Evolutionary conservation across 1,140 invertebrate species (phyloP).

Genomic region (Drosophila gunungcola): DNA sequence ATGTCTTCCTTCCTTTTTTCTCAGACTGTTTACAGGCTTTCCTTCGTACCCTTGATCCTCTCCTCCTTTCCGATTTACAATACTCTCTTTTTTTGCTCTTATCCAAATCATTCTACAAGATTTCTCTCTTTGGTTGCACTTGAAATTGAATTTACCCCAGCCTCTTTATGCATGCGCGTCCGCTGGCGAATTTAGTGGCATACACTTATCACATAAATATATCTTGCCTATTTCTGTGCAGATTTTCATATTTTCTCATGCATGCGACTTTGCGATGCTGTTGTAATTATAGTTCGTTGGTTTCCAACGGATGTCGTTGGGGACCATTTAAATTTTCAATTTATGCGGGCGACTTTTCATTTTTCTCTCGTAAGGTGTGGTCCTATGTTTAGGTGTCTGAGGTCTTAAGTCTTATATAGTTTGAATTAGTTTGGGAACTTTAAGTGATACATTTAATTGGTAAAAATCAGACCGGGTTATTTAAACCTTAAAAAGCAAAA

Average conservation of each 20-base stretch:
- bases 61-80: constrained; percentile 16
- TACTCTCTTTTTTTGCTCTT: constrained; percentile 18
- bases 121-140: constrained; percentile 34
- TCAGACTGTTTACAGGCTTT: constrained; percentile 1
- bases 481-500: too few species aligned
- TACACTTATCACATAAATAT: constrained; percentile 20
- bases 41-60: background rate
- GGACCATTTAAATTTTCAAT: constrained; percentile 31
- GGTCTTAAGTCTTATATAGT: too few species aligned
- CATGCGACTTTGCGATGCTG: constrained; percentile 18
- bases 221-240: constrained; percentile 31
- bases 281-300: constrained; percentile 36
- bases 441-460: too few species aligned
- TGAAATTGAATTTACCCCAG: constrained; percentile 29
- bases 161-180: constrained; percentile 4
- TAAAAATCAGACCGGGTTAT: too few species aligned
- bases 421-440: too few species aligned
- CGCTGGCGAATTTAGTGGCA: constrained; percentile 40
- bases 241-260: constrained; percentile 34
- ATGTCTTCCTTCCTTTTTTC: constrained; percentile 6
- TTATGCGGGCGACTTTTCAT: constrained; percentile 41
- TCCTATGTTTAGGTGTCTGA: too few species aligned
- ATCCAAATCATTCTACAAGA: constrained; percentile 9
- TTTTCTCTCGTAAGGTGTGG: constrained; percentile 15
- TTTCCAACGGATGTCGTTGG: constrained; percentile 36